phyloP scores from a whole-genome alignment of 2,113 vertebrate species.

The Sapayoa aenigma region DNA sequence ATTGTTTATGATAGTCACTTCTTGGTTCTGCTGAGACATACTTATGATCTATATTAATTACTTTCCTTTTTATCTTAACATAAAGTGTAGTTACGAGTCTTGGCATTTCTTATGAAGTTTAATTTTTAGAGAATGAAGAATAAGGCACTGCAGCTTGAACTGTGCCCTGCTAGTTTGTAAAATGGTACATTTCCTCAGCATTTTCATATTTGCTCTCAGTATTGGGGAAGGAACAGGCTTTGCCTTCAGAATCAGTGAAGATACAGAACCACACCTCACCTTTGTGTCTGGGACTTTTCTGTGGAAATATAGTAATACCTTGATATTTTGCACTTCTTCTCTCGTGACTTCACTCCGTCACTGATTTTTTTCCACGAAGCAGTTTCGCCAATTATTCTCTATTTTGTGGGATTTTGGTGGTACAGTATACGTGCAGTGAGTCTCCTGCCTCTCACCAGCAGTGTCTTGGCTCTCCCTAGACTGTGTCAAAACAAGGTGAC shows the following conservation, averaged over 20 bases:
- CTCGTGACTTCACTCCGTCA: no score
- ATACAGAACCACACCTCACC: neutral
- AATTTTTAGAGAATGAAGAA: neutral
- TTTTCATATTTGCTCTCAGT: neutral
- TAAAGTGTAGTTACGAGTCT: neutral
- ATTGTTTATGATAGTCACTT: neutral
- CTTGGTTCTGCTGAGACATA: neutral
- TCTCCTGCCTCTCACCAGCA: no score
- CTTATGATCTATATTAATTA: neutral
- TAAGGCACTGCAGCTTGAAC: neutral
- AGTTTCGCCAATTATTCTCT: no score
- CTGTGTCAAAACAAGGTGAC: no score
- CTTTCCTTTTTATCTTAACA: neutral
- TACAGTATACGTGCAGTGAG: no score
- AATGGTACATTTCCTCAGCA: neutral
- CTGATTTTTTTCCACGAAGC: no score
- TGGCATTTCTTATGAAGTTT: neutral
- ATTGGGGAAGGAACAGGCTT: neutral
- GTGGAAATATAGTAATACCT: no score
- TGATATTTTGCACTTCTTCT: no score
- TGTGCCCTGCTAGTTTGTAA: rapidly evolving
- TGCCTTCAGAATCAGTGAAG: neutral
- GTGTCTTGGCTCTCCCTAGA: no score
- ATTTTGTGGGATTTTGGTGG: no score
- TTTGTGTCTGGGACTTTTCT: neutral